These are phyloP conservation scores for Isoperla grammatica DNA, from an alignment of 2,888 invertebrate genomes.

Conservation along the genomic window DNA sequence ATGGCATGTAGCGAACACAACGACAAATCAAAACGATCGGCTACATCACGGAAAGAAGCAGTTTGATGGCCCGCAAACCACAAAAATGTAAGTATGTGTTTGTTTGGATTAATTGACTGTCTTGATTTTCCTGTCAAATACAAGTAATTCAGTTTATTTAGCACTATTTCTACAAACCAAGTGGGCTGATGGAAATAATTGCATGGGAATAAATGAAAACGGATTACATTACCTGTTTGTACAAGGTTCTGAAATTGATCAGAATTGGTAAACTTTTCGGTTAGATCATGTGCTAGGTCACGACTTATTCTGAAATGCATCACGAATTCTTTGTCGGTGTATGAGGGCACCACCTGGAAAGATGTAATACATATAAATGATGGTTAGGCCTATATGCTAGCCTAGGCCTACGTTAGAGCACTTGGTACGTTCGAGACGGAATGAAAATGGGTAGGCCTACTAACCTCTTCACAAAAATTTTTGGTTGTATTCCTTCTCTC, in stretches of 20 bases:
- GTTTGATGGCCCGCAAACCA: slow-evolving; percentile 18
- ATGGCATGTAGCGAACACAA: background rate
- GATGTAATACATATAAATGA: too few relatives aligned
- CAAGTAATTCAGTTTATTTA: background rate
- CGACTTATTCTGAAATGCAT: background rate
- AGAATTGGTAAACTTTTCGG: background rate
- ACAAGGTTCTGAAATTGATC: background rate
- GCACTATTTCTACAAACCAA: too few relatives aligned
- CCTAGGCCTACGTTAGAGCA: too few relatives aligned
- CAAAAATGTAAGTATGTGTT: slow-evolving; percentile 11
- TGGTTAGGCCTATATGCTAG: too few relatives aligned
- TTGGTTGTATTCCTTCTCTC: too few relatives aligned
- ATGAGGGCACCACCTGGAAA: background rate
- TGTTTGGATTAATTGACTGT: slow-evolving; percentile 12
- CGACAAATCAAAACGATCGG: slow-evolving; percentile 9
- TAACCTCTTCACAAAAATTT: too few relatives aligned
- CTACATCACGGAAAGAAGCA: slow-evolving; percentile 11
- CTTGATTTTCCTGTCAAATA: background rate
- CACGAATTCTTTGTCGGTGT: background rate
- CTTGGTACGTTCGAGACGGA: too few relatives aligned
- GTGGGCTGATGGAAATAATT: too few relatives aligned
- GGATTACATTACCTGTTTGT: background rate
- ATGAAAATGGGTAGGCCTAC: too few relatives aligned
- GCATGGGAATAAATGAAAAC: too few relatives aligned
- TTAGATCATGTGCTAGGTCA: background rate